phyloP scores from a whole-genome alignment of 1,140 invertebrate species.

The Dolichoris vasculosae region DNA sequence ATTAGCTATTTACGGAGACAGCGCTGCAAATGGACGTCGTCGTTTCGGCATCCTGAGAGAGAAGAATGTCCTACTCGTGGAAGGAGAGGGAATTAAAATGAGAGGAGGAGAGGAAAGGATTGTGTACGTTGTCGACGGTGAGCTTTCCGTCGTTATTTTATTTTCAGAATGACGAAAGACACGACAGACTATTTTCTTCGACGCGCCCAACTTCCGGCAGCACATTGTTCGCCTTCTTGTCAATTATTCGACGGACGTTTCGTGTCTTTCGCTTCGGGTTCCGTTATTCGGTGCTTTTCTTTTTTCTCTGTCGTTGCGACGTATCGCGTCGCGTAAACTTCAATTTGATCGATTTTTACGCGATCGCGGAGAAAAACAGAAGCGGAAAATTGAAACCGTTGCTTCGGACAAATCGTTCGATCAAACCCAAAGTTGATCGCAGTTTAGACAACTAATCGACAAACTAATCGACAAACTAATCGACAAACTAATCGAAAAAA shows the following conservation, averaged over 20 bases:
- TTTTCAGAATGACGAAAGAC: constrained; percentile 44
- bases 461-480: too few relatives aligned
- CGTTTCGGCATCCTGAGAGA: constrained; percentile 22
- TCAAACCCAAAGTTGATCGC: not conserved
- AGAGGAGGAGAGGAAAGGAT: constrained; percentile 15
- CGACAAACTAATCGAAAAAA: too few relatives aligned
- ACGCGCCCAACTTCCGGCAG: constrained; percentile 35
- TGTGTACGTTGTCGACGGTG: constrained; percentile 3
- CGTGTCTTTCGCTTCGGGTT: not conserved
- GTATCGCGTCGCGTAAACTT: not conserved
- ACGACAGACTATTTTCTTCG: constrained; percentile 27
- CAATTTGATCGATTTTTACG: not conserved
- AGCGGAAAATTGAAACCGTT: not conserved
- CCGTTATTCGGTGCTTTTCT: not conserved
- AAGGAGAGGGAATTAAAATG: not conserved
- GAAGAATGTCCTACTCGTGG: not conserved
- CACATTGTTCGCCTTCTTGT: constrained; percentile 40
- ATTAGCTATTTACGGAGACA: constrained; percentile 50
- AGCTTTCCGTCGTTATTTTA: constrained; percentile 39
- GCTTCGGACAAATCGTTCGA: not conserved
- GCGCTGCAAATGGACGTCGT: constrained; percentile 33
- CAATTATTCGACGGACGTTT: constrained; percentile 40
- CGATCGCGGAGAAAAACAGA: not conserved
- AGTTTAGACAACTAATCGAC: not conserved
- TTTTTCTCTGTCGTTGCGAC: not conserved